Conservation (phyloP, 2,113 vertebrate species). For the Dermatemys mawii region DNA sequence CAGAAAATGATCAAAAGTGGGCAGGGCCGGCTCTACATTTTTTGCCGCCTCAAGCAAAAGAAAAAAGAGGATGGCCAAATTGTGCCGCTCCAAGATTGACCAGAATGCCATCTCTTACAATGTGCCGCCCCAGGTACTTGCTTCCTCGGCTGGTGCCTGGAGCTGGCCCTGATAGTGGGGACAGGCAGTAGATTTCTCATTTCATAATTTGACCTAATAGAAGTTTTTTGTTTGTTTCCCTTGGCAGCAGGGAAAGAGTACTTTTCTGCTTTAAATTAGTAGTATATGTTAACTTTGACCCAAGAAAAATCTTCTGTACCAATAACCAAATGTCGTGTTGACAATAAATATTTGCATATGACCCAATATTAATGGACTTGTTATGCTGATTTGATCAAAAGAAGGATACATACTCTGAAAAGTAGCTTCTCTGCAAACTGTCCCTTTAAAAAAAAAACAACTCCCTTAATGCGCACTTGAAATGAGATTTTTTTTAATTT, state of each 20-base stretch:
- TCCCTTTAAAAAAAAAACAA: neutral
- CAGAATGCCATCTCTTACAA: no score
- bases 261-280: neutral
- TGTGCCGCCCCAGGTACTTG: no score
- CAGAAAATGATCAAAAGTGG: neutral
- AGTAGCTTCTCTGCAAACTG: neutral
- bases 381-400: neutral
- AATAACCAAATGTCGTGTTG: neutral
- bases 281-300: neutral
- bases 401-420: neutral
- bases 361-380: neutral
- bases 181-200: neutral
- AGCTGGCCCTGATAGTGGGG: no score
- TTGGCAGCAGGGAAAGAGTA: neutral
- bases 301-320: neutral
- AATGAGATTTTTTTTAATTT: neutral
- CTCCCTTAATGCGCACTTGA: neutral
- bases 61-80: no score
- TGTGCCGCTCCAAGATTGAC: no score
- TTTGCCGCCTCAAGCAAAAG: no score
- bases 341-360: neutral
- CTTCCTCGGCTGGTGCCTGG: no score
- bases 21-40: no score
- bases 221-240: constrained; percentile 3
- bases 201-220: neutral